Evolutionary conservation across 2,113 vertebrate species (phyloP), one percentile per base, ranked within the genome.

Genomic region (Ophthalmolycus amberensis): DNA sequence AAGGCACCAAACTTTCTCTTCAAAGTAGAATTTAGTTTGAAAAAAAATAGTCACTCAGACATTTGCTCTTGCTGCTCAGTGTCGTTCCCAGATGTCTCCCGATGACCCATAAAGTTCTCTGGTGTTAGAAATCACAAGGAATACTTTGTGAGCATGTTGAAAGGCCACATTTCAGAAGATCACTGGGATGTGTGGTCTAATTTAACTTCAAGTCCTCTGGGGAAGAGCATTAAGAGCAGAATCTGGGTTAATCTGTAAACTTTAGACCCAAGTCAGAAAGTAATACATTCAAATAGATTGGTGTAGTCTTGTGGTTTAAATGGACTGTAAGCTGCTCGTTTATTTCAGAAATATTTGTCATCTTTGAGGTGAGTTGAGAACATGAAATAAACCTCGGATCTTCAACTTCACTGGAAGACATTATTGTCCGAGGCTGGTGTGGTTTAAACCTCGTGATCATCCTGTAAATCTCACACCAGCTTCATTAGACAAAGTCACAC

Each of bases 131-230:
- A 71, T 71, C 59, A 52, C 7, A 44, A 59, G 32, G 42, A 64
- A 59, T 75, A 70, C 9, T 71, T 65, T 71, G 38, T 63, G 27
- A 34, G 59, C 25, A n/a, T 63, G 29, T 42, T 64, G 25, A 46
- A 64, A 71, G 34, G 64, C 22, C 56, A 20, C 34, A 65, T 46
- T 58, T 67, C 20, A 66, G 62, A 78, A 59, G 62, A 58, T 38
- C 10, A 69, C 84, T 75, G 32, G 75, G 48, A 66, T 64, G 69
- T 67, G 50, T 40, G 58, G 29, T 79, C 66, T 71, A 70, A 81
- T 87, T 87, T 71, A 79, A 77, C 71, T 80, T 38, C 1, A 60
- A 22, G 25, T 29, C 16, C 25, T 44, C 27, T 15, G 32, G 63
- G 64, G 67, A 70, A 58, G 42, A 52, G 34, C 73, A 15, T 56